phyloP scores from a whole-genome alignment of 2,797 vertebrate species.

The Caiman crocodilus region DNA sequence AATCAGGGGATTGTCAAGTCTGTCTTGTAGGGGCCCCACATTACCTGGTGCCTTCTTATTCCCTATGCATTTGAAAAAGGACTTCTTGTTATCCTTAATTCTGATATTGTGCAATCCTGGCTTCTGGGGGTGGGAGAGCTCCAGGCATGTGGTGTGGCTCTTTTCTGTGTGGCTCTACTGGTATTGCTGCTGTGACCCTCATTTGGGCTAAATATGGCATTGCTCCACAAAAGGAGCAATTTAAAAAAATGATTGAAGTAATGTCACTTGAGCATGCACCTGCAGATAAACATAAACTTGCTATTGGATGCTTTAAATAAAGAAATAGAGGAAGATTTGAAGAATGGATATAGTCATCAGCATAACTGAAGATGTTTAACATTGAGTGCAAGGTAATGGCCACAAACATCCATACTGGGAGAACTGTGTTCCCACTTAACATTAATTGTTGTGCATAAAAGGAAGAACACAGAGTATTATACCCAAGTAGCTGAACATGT shows the following conservation, averaged over 20 bases:
- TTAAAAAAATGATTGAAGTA: not conserved
- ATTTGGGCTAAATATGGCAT: too few species aligned
- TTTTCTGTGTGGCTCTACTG: too few species aligned
- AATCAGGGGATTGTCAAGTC: too few species aligned
- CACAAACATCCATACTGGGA: not conserved
- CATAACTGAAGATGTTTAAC: not conserved
- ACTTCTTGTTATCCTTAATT: too few species aligned
- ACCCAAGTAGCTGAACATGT: not conserved
- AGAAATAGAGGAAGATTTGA: not conserved
- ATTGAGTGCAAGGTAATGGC: not conserved
- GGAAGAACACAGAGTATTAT: not conserved
- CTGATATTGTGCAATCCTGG: too few species aligned
- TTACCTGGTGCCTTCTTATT: too few species aligned
- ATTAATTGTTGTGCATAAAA: not conserved
- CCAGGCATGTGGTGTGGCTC: too few species aligned
- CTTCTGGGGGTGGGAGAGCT: too few species aligned
- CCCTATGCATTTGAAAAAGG: too few species aligned
- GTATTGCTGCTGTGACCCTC: too few species aligned
- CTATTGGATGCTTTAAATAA: not conserved
- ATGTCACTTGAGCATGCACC: not conserved
- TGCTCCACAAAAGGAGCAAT: not conserved
- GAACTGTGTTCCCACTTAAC: not conserved
- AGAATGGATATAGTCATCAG: not conserved
- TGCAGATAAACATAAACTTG: not conserved
- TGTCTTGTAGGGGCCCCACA: too few species aligned